phyloP scores from a whole-genome alignment of 2,888 invertebrate genomes.

The Nesidiocoris tenuis region DNA sequence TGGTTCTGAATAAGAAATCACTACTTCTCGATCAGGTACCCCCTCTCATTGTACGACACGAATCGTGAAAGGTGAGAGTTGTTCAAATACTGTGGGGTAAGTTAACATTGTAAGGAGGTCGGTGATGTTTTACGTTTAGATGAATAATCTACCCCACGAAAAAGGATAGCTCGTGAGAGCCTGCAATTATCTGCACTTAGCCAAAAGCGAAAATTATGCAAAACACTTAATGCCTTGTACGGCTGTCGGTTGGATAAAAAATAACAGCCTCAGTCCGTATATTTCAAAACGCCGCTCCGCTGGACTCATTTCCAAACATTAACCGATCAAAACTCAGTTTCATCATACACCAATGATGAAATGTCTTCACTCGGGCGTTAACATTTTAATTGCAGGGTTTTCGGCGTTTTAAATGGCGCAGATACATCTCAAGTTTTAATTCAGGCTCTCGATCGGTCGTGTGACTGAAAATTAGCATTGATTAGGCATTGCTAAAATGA shows the following conservation, averaged over 20 bases:
- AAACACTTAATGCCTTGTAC: not conserved
- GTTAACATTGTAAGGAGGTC: not conserved
- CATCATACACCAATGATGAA: too few species aligned
- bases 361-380: too few species aligned
- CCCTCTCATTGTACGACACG: not conserved
- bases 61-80: not conserved
- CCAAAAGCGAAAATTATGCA: not conserved
- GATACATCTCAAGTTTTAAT: too few species aligned
- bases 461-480: too few species aligned
- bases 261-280: too few species aligned
- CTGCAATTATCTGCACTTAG: not conserved
- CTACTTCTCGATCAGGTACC: not conserved
- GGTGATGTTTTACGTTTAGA: not conserved
- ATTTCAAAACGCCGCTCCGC: too few species aligned
- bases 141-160: not conserved
- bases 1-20: not conserved
- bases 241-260: not conserved
- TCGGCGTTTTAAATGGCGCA: too few species aligned
- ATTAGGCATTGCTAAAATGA: too few species aligned
- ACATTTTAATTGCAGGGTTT: too few species aligned
- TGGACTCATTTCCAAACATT: too few species aligned
- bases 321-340: too few species aligned
- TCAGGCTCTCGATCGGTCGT: too few species aligned
- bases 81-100: not conserved
- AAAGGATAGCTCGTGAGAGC: not conserved